phyloP scores from a whole-genome alignment of 2,113 vertebrate genomes.

The Poecile atricapillus region DNA sequence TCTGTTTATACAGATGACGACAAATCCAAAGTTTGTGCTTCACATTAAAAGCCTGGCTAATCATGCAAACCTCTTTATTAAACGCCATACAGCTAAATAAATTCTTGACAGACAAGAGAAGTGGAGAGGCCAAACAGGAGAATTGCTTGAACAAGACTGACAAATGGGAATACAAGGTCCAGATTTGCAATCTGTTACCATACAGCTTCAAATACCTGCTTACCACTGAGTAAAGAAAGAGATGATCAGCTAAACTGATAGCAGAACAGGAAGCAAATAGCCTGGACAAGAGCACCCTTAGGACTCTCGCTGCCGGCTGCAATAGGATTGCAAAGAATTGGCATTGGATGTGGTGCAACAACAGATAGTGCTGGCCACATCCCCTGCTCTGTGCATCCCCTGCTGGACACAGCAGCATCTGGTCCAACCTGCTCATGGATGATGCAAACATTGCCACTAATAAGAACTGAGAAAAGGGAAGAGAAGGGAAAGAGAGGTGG shows the following conservation, averaged over 20 bases:
- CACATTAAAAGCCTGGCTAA: neutral
- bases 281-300: neutral
- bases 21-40: neutral
- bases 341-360: neutral
- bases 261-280: conserved; percentile 46
- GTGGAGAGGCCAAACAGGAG: neutral
- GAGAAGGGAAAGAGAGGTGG: neutral
- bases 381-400: conserved; percentile 59
- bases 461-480: neutral
- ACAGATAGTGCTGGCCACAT: neutral
- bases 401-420: neutral
- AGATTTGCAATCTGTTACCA: conserved; percentile 7
- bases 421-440: neutral
- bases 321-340: neutral
- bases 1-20: neutral
- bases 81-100: neutral
- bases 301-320: neutral
- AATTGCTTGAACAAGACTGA: neutral
- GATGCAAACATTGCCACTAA: neutral
- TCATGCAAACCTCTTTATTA: neutral
- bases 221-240: conserved; percentile 22
- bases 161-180: neutral
- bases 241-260: conserved; percentile 19
- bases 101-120: neutral
- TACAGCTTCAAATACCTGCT: conserved; percentile 31